A percentile compares a stretch with the other conserved stretches of the same genome.
These are phyloP conservation scores for Ciconia boyciana DNA, from an alignment of 2,113 vertebrate species.

Conservation along the genomic window DNA sequence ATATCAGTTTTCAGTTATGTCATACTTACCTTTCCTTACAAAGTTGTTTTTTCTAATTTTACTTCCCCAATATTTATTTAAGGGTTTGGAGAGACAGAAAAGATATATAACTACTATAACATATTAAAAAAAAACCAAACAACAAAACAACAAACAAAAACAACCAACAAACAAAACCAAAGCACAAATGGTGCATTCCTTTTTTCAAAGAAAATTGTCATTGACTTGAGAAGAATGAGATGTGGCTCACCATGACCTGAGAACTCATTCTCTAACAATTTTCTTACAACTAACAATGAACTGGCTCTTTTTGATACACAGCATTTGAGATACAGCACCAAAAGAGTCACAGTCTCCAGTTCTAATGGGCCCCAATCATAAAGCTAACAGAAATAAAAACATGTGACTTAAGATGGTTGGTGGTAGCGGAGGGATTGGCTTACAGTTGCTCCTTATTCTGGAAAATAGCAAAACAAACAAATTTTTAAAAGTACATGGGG, in stretches of 20 bases:
- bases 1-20: neutral
- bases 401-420: neutral
- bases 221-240: neutral
- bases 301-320: neutral
- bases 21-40: neutral
- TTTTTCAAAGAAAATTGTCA: neutral
- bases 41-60: neutral
- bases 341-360: neutral
- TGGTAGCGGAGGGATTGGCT: neutral
- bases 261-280: neutral
- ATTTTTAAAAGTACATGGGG: neutral
- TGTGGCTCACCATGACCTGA: neutral
- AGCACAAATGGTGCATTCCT: rapidly evolving
- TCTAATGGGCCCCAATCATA: neutral
- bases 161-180: neutral
- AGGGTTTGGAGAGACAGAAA: neutral
- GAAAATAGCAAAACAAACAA: neutral
- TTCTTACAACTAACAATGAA: neutral
- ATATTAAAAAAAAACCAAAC: neutral
- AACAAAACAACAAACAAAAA: neutral
- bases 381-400: neutral
- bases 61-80: neutral
- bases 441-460: neutral
- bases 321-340: neutral
- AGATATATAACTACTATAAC: neutral